Base-by-base conservation (phyloP, 2,888 invertebrate species). In the Drosophila pseudotalamancana region DNA sequence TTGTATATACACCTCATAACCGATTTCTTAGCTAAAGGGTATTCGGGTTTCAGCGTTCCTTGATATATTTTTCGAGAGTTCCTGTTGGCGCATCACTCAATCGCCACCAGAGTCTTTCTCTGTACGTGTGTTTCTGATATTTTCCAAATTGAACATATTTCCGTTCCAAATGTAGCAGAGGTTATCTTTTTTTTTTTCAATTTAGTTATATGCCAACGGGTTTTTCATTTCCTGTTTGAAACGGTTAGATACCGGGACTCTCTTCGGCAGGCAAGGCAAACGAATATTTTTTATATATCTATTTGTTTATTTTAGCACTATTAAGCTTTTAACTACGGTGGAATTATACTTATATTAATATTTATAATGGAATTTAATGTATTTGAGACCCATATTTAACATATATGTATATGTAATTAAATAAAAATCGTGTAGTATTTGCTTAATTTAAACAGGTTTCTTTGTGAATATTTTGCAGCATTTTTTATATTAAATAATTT, bases 131-230 rank as follows among this genome's bases (percentile, higher is more conserved):
- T 49, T 62, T 63, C 60, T 62, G 68, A 55, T 71, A 64, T 73
- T 76, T 63, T 75, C 76, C 64, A 81, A 78, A 81, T 78, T 78
- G 76, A 82, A 76, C 82, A 78, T 77, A 79, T 79, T 82, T 79
- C 79, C 80, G 73, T 68, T 79, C 25, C 59, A 63, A 72, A 74
- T 68, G 67, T 63, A 55, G 42, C 49, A 6, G 29, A 54, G 34
- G 25, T 37, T 27, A 43, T 16, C 25, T 23, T 54, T n/a, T 21
- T 56, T 40, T 31, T 21, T 16, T 14, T 37, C 48, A 18, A 25
- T 31, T 4, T 34, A 40, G 29, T 50, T 48, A 39, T 50, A 18
- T 45, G 65, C 61, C 61, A 61, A 67, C 57, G 70, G 57, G 50
- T 43, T 71, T 53, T 79, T 68, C 63, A 79, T 82, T 79, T 79